Evolutionary conservation across 2,888 invertebrate genomes (phyloP), one percentile per base, ranked within the genome.

Genomic region (Lepidocyrtinus sp.): DNA sequence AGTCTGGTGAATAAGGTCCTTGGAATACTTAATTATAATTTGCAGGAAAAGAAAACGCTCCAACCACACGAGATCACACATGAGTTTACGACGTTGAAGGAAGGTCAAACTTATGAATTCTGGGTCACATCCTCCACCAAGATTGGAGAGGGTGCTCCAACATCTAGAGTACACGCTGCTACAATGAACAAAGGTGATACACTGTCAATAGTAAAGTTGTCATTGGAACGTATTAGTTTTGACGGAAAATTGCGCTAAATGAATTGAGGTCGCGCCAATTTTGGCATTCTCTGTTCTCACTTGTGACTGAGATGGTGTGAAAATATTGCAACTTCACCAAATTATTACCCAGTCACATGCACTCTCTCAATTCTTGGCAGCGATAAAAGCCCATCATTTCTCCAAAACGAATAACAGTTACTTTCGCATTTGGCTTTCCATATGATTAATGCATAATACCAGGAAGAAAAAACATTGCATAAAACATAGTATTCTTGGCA

Each of bases 51-150:
- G 78, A 84, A 83, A 69, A 46, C 62, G 7, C 72, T 85, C 19
- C 69, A 72, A 19, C 45, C 82, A 3, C 67, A 76, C 12, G 82
- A 93, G 0, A 91, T 93, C 85, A 91, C 92, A 77, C 93, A 94
- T 87, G 94, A 94, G 89, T 93, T 93, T 0, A 91, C 92, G 15
- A 89, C 93, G 50, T 91, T 93, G 1, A 93, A 94, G 82, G 93
- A 94, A 69, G 91, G 92, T 63, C 93, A 93, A 22, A 92, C 94
- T 87, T 94, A 94, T 88, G 86, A 86, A 63, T 93, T 94, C 87
- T 91, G 92, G 90, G 90, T 94, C 25, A 92, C 93, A 0, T 95
- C 96, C 1, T 94, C 94, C 15, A 96, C 96, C 0, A 91, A 93
- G 87, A 92, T 95, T 69, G 96, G 96, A 0, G 96, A 96, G 89